Base-by-base conservation (phyloP, 2,113 vertebrate species). In the Pteronura brasiliensis region DNA sequence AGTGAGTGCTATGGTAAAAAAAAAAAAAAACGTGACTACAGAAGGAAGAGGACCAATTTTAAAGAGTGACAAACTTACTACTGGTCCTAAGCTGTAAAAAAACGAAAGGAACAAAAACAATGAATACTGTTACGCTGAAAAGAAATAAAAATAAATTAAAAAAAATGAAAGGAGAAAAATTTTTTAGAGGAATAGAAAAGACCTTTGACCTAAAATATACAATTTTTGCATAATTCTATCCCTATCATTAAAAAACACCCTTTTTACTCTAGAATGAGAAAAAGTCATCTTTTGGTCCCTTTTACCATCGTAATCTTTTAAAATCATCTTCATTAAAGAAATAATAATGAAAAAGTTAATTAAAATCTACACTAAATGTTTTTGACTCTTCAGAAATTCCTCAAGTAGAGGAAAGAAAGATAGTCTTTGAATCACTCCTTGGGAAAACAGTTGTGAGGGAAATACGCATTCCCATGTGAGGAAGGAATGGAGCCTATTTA, bases 231-330 rank as follows among this genome's bases (percentile, higher is more conserved):
- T 76, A 88, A 72, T 82, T 90, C 52, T 74, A 88, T 74, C 4
- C 18, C 11, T 21, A 12, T 86, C 10, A 96, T 61, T 80, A 25
- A 88, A 95, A 71, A 80, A 71, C n/a, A 1, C 14, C 44, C 11
- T 74, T 90, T 90, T 86, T 79, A 92, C n/a, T 90, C n/a, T 47
- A 88, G 14, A 88, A 61, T 57, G 57, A 72, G 65, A 13, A 96
- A 49, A 76, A 77, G 88, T 31, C 89, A 87, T 69, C 52, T n/a
- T 77, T 2, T 61, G 36, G 65, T 52, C 36, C 65, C n/a, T 76
- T 85, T 29, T 39, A 81, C 34, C n/a, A 55, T 8, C 44, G 20
- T 49, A 79, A 69, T 90, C 49, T 88, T 18, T 88, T 92, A 79
- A 44, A 80, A 42, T 49, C 29, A 76, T 31, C 39, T 85, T 88